Evolutionary conservation across 92 coral and sea anemone species (phyloP).

Genomic region (Porites rus): DNA sequence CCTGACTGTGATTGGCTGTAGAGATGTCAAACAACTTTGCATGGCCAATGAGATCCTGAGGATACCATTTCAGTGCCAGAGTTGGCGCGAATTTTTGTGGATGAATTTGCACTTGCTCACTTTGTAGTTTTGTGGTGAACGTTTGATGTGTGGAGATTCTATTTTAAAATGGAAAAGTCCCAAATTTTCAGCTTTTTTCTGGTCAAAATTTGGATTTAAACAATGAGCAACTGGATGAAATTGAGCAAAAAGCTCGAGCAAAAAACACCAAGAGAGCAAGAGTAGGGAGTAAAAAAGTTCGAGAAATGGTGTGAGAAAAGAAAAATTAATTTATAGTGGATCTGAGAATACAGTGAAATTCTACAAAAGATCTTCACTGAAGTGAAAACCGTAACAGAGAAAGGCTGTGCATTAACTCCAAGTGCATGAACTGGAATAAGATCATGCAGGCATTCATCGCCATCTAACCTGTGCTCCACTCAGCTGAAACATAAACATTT

Average conservation of each 20-base stretch:
- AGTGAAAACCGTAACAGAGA: no score
- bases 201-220: slow-evolving; percentile 5
- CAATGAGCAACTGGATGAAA: slow-evolving; percentile 37
- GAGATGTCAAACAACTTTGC: slow-evolving; percentile 7
- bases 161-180: slow-evolving; percentile 27
- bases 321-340: no score
- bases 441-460: no score
- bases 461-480: no score
- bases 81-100: not conserved
- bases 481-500: no score
- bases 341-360: no score
- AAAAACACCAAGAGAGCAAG: slow-evolving; percentile 20
- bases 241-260: slow-evolving; percentile 32
- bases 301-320: no score
- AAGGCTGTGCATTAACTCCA: no score
- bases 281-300: no score
- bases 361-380: no score
- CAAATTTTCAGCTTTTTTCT: slow-evolving; percentile 18
- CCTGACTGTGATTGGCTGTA: slow-evolving; percentile 6
- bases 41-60: slow-evolving; percentile 22
- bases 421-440: no score
- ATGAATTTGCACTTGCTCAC: slow-evolving; percentile 27
- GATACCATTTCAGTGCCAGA: slow-evolving; percentile 5
- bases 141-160: not conserved
- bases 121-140: not conserved